A percentile compares a stretch with the other conserved stretches of the same genome.
phyloP scores from a whole-genome alignment of 1,140 invertebrate genomes.

The Cydia pomonella region DNA sequence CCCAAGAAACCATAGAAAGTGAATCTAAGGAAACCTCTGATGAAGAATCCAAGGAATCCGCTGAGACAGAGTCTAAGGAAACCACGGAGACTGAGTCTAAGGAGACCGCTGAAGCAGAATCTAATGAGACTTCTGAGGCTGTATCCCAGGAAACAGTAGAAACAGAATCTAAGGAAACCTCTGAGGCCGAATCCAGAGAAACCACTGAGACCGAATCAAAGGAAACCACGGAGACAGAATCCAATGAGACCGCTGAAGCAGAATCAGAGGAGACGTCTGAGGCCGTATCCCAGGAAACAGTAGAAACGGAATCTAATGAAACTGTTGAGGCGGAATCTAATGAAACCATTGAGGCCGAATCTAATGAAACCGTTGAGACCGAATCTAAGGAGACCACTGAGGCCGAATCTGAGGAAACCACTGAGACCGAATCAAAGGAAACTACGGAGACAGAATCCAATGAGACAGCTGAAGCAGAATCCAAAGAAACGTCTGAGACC shows the following conservation, averaged over 20 bases:
- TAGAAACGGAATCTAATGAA: too few relatives aligned
- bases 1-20: neutral
- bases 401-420: neutral
- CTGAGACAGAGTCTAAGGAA: too few relatives aligned
- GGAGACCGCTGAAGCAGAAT: too few relatives aligned
- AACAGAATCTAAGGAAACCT: neutral
- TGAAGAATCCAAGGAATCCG: neutral
- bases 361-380: neutral
- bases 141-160: neutral
- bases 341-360: neutral
- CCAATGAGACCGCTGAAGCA: neutral
- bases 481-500: neutral
- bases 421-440: neutral
- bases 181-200: neutral
- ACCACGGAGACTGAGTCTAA: too few relatives aligned
- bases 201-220: neutral
- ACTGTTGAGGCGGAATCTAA: too few relatives aligned
- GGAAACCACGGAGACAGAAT: too few relatives aligned
- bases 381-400: neutral
- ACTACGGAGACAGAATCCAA: too few relatives aligned
- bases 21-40: neutral
- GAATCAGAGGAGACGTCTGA: too few relatives aligned
- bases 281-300: neutral
- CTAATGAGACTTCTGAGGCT: neutral
- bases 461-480: too few relatives aligned